Evolutionary conservation across 2,797 vertebrate genomes (phyloP), one percentile per base, ranked within the genome.

Genomic region (Okamejei kenojei): DNA sequence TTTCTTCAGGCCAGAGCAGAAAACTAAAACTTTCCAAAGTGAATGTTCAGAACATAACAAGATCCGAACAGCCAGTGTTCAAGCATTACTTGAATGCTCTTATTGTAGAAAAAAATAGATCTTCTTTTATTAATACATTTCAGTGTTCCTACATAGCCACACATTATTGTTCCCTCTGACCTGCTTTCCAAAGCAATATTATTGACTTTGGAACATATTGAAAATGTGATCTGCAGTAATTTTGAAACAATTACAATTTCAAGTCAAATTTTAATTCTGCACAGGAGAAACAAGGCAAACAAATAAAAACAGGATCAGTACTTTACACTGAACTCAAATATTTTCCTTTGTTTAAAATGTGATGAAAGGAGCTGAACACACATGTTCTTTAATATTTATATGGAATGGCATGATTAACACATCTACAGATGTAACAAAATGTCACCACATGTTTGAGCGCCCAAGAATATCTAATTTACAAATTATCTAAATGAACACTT

Each of bases 1-100:
- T 65, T 86, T n/a, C 58, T 32, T 17, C 54, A 15, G 29, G 63
- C n/a, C 8, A 63, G 29, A 63, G n/a, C 82, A 86, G 82, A 32
- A 86, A 17, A 23, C 19, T 61, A 90, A 71, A 32, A 71, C 65
- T 63, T 38, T 2, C 0, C 38, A 29, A 73, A 91, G 35, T 45
- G 68, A 90, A 71, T 71, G 17, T 73, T 7, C 35, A 38, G 35
- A 35, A 38, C 54, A 21, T 26, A 90, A 71, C n/a, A 71, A 2
- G 68, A 90, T 73, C 73, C 32, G 23, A 45, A 91, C 32, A 91
- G 65, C 88, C 35, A 38, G 26, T 38, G 65, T 35, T 73, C 65
- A 45, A 91, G 88, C 88, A 73, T 19, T 73, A 11, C 29, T 88
- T 88, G 84, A 88, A 88, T 88, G 58, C 7, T 90, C 68, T 90